phyloP scores from a whole-genome alignment of 30 jellyfish, hydroid and myxozoan genomes.

The Nemopilema nomurai region DNA sequence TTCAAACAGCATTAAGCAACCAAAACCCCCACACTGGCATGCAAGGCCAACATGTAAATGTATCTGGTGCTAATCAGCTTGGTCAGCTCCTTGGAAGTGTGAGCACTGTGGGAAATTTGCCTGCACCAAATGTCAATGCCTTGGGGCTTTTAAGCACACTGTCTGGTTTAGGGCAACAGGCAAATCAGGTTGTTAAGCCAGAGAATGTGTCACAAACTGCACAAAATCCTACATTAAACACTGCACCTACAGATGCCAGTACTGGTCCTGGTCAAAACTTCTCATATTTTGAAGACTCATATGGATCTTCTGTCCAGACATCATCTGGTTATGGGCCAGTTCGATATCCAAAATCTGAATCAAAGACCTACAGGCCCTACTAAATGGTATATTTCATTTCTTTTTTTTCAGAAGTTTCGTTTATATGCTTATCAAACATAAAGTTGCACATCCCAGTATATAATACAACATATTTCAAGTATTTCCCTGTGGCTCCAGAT shows the following conservation, averaged over 20 bases:
- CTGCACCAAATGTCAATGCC: conserved; percentile 2
- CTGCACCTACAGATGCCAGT: conserved; percentile 9
- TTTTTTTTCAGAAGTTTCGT: neutral
- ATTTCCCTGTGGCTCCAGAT: no score
- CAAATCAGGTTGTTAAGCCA: conserved; percentile 1
- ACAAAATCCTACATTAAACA: neutral
- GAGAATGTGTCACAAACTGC: neutral
- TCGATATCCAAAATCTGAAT: conserved; percentile 52
- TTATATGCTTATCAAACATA: no score
- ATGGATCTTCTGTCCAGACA: conserved; percentile 31
- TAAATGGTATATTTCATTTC: neutral
- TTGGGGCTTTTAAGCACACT: conserved; percentile 30
- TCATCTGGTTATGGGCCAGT: conserved; percentile 62
- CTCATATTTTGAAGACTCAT: conserved; percentile 49
- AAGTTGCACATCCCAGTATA: no score
- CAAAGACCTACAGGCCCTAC: conserved; percentile 57
- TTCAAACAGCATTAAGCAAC: conserved; percentile 45
- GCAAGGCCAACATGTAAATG: neutral
- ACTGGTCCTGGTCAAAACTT: conserved; percentile 1
- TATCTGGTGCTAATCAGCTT: conserved; percentile 13
- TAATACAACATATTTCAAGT: no score
- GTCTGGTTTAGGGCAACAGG: conserved; percentile 27
- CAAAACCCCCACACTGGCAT: conserved; percentile 9
- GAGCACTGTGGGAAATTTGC: conserved; percentile 1
- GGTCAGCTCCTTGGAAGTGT: conserved; percentile 24